Evolutionary conservation across 1,140 invertebrate species (phyloP), one percentile per base, ranked within the genome.

Genomic region (Elysia chlorotica): DNA sequence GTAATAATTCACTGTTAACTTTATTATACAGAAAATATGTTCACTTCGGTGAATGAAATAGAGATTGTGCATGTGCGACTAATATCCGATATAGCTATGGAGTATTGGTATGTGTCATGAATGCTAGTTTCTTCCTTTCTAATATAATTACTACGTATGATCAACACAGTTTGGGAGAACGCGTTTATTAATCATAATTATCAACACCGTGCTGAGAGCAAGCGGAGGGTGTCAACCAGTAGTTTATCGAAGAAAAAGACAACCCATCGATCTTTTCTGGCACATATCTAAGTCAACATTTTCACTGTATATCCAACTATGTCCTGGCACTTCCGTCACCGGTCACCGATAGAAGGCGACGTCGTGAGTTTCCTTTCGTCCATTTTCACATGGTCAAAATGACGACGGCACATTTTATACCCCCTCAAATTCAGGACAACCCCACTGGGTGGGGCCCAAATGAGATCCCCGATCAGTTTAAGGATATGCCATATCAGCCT

Each of bases 401-500:
- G 53, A 30, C 56, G 53, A 83, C 85, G 81, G 85, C 85, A 63
- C 79, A 82, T 71, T 88, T 88, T 77, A 75, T 79, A 33, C 81
- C 82, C 21, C 85, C 86, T 38, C 72, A 74, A 68, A 87, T 97
- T 82, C 94, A 96, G 85, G 93, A 96, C 80, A 97, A 97, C 87
- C 91, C 92, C 0, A 91, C 91, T 77, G 96, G 96, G 86, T 99
- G 97, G 97, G 97, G 97, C 2, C 97, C 97, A 54, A 95, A 92
- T 87, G 93, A 95, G 84, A 90, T 98, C 86, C 95, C 96, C 25
- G 95, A 96, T 74, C 94, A 96, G 85, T 99, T 97, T 87, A 94
- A 95, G 85, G 96, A 98, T 88, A 97, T 99, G 92, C 97, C 97
- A 0, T 99, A 99, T 88, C 96, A 98, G 88, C 96, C 96, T 23